phyloP scores from a whole-genome alignment of 2,797 vertebrate genomes.

The Pangasius larnaudii region DNA sequence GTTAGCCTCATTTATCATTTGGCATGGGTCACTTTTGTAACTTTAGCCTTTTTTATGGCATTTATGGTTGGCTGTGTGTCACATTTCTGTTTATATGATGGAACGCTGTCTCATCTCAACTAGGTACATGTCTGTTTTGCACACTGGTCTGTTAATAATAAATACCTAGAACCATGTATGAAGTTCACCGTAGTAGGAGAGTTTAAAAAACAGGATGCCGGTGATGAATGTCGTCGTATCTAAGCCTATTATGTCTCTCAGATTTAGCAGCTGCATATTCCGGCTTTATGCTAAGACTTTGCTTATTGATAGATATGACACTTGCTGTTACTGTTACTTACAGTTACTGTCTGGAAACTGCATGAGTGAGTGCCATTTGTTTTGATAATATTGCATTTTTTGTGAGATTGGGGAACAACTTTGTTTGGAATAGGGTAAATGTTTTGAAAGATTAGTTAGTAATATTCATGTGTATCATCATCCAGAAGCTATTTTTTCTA shows the following conservation, averaged over 20 bases:
- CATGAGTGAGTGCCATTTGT: background rate
- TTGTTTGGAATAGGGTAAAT: no score
- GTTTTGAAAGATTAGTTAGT: no score
- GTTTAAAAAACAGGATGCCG: background rate
- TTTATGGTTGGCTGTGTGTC: background rate
- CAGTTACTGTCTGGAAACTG: background rate
- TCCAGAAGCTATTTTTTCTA: no score
- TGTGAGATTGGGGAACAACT: no score
- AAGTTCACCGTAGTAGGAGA: background rate
- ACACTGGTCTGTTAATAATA: background rate
- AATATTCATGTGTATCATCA: background rate
- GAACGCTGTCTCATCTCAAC: no score
- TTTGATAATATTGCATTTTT: background rate
- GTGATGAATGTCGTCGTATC: background rate
- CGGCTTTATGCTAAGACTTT: background rate
- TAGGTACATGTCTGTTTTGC: no score
- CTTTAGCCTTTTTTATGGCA: background rate
- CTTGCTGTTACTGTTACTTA: background rate
- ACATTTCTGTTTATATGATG: background rate
- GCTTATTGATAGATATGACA: background rate
- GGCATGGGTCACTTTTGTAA: background rate
- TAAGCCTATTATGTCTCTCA: background rate
- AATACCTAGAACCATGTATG: background rate
- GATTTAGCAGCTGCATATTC: background rate
- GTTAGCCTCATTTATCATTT: background rate